Evolutionary conservation across 2,797 vertebrate species (phyloP).

Genomic region (Enteromius viviparus): DNA sequence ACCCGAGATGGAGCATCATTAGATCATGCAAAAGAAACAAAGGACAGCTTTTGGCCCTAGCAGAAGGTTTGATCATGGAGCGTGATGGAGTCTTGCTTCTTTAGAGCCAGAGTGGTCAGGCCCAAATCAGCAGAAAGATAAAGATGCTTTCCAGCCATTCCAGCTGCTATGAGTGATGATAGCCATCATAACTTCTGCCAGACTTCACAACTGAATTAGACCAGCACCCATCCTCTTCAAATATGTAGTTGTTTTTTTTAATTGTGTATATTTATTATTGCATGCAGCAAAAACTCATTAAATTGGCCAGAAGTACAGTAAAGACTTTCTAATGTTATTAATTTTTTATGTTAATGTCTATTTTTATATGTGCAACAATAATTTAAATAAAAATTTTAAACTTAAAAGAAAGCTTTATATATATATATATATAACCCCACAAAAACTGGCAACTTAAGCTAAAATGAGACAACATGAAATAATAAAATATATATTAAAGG

Average conservation of each 20-base stretch:
- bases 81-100: not conserved
- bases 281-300: not conserved
- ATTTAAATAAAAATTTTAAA: not conserved
- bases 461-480: not conserved
- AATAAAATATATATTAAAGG: not conserved
- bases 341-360: no score
- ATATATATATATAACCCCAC: no score
- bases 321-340: not conserved
- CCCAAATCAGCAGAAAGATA: not conserved
- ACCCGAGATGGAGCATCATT: not conserved
- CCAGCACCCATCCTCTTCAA: not conserved
- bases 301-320: not conserved
- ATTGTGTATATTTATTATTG: not conserved
- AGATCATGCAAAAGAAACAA: slow-evolving; percentile 2
- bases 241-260: not conserved
- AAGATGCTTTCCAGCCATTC: not conserved
- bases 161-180: not conserved
- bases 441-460: no score
- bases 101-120: not conserved
- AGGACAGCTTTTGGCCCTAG: not conserved
- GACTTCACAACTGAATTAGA: not conserved
- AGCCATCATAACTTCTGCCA: not conserved
- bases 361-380: not conserved
- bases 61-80: not conserved
- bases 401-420: not conserved